These are phyloP conservation scores for Torymus aiolomorphi DNA, from an alignment of 2,888 invertebrate genomes.

Conservation along the genomic window DNA sequence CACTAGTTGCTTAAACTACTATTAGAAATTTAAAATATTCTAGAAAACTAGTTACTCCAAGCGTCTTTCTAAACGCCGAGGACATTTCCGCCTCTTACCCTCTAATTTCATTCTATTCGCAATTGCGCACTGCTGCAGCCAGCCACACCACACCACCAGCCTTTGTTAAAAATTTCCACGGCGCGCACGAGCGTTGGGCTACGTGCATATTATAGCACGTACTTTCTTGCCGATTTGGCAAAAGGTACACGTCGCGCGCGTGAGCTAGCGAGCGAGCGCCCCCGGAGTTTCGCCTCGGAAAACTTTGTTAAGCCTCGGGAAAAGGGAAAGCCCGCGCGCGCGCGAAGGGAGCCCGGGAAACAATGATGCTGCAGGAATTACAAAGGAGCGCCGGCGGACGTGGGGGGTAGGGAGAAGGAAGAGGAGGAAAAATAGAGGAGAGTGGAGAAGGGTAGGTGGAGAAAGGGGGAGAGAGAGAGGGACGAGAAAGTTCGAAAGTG, in stretches of 20 bases:
- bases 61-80: not conserved
- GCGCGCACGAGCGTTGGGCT: constrained; percentile 1
- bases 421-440: not conserved
- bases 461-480: constrained; percentile 9
- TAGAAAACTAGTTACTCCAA: too few species aligned
- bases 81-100: not conserved
- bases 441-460: not conserved
- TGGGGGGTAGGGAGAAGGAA: not conserved
- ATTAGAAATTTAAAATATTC: too few species aligned
- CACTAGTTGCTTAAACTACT: too few species aligned
- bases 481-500: constrained; percentile 24
- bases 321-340: constrained; percentile 34
- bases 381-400: constrained; percentile 30
- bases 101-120: constrained; percentile 14
- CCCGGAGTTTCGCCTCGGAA: constrained; percentile 49
- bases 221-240: constrained; percentile 55
- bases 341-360: constrained; percentile 44
- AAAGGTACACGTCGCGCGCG: constrained; percentile 55
- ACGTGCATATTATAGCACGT: constrained; percentile 49
- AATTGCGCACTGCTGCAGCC: not conserved
- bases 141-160: not conserved
- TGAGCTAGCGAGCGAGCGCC: not conserved
- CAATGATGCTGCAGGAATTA: constrained; percentile 56
- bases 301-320: constrained; percentile 57
- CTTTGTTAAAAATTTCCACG: constrained; percentile 37